phyloP scores from a whole-genome alignment of 2,113 vertebrate genomes.

The Ramphastos sulfuratus region DNA sequence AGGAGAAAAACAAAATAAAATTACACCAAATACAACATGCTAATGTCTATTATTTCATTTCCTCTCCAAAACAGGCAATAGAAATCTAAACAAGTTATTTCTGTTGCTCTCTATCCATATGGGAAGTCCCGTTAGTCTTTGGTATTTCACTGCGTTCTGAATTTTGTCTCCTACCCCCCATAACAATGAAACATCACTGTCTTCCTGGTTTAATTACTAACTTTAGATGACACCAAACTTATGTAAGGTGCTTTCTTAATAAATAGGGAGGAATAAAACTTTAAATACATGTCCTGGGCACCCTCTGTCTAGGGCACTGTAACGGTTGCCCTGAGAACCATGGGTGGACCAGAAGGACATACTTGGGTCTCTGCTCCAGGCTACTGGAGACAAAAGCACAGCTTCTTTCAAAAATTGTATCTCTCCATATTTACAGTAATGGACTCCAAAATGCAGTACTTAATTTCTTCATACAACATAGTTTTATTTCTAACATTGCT shows the following conservation, averaged over 20 bases:
- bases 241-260: not conserved
- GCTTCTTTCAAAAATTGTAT: not conserved
- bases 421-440: not conserved
- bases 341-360: not conserved
- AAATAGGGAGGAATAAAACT: not conserved
- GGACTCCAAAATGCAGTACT: not conserved
- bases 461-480: not conserved
- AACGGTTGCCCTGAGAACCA: not conserved
- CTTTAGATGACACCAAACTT: not conserved
- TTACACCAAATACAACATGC: conserved; percentile 18
- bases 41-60: conserved; percentile 31
- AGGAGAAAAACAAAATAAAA: conserved; percentile 30
- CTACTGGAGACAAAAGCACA: not conserved
- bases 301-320: not conserved
- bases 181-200: not conserved
- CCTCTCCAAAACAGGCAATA: conserved; percentile 19
- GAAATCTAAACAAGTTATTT: conserved; percentile 4
- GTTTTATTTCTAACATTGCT: conserved; percentile 74
- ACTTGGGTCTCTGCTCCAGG: not conserved
- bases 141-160: not conserved
- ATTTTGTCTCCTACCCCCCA: not conserved
- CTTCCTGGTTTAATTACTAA: not conserved
- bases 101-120: conserved; percentile 13
- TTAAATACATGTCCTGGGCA: not conserved
- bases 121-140: not conserved